Evolutionary conservation across 2,113 vertebrate species (phyloP).

Genomic region (Cyanoramphus novaezelandiae): DNA sequence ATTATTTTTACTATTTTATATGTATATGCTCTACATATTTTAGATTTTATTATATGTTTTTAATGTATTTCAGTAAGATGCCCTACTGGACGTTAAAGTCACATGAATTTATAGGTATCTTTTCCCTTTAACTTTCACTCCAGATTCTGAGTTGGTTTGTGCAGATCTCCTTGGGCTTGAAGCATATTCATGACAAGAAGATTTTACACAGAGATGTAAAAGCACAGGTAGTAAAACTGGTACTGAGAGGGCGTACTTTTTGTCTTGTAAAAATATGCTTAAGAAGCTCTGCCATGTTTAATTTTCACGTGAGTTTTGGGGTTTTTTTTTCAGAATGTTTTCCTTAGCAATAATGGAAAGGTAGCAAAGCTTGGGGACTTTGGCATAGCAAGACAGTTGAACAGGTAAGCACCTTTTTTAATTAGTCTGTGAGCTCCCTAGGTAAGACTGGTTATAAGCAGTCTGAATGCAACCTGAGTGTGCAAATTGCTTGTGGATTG

Average conservation of each 20-base stretch:
- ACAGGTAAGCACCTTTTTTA: constrained; percentile 79
- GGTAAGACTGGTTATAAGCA: not conserved
- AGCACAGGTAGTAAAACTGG: constrained; percentile 80
- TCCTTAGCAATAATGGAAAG: constrained; percentile 83
- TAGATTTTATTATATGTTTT: not conserved
- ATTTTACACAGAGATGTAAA: constrained; percentile 93
- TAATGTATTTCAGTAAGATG: not conserved
- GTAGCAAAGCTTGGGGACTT: constrained; percentile 93
- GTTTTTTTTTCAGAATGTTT: constrained; percentile 84
- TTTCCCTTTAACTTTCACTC: not conserved
- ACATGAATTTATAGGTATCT: not conserved
- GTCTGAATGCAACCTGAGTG: not conserved
- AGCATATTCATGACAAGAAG: constrained; percentile 93
- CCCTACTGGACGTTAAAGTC: not conserved
- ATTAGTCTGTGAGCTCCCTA: not conserved
- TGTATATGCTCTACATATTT: not conserved
- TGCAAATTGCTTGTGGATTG: not conserved
- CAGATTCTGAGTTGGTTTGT: constrained; percentile 91
- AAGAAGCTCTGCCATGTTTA: not conserved
- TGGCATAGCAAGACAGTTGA: constrained; percentile 89
- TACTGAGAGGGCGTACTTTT: not conserved
- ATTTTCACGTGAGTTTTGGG: not conserved
- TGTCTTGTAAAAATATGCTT: not conserved
- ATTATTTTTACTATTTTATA: not conserved
- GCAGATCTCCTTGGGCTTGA: constrained; percentile 92